Base-by-base conservation (phyloP, 2,797 vertebrate genomes). In the Alauda arvensis region DNA sequence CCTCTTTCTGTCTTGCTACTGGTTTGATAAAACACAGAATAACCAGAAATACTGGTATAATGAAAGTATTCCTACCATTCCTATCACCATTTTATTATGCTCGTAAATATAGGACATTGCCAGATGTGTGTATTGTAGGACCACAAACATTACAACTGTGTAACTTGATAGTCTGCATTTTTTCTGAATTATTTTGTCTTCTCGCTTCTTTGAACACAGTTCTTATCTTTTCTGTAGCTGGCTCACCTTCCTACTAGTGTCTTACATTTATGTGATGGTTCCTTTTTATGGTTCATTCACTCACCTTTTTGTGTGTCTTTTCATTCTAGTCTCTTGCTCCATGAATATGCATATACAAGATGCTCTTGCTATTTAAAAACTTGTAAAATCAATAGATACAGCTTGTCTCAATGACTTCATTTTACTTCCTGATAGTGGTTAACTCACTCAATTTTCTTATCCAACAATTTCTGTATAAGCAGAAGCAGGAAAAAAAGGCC, bases 131-230 rank as follows among this genome's bases (percentile, higher is more conserved):
- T 49, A 21, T 25, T 71, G 33, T 72, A 60, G 51, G 70, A 89
- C 5, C 34, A 70, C 15, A 37, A 82, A 43, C 43, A 13, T 70
- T 74, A 29, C 31, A 53, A 4, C 28, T 40, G 8, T 40, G 19
- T 68, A 84, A 51, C 23, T 74, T 68, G 26, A 82, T 82, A 53
- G 20, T n/a, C 42, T 83, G 11, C 5, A 18, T 69, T 61, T 80
- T 80, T 77, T 46, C 18, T 63, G 23, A 37, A 0, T 42, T 34
- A 65, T 77, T 52, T 28, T 0, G 4, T 57, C 14, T 15, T 87
- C 18, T 86, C 0, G 0, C 67, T 91, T 84, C 57, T 84, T 56
- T 68, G 23, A 62, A 49, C 0, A 0, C 1, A 10, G 33, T 62
- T 74, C 76, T 62, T 28, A 12, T 33, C 16, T 57, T 51, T 52